phyloP scores from a whole-genome alignment of 2,888 invertebrate genomes.

The Pachliopta kotzebuea region DNA sequence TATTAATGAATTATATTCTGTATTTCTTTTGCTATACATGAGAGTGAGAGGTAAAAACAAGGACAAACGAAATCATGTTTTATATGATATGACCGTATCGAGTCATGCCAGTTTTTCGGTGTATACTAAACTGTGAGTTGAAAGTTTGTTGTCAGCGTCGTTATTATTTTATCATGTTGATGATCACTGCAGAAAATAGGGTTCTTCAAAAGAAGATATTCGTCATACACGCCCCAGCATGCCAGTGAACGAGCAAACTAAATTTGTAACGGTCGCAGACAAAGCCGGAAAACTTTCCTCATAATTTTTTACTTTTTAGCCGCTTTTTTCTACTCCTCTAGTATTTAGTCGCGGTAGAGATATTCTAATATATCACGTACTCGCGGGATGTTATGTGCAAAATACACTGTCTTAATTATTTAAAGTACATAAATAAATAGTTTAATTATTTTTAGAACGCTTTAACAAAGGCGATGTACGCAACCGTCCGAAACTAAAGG shows the following conservation, averaged over 20 bases:
- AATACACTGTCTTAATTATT: background rate
- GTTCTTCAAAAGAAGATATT: no score
- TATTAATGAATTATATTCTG: conserved; percentile 21
- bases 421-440: no score
- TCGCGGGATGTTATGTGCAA: background rate
- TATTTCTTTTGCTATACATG: conserved; percentile 21
- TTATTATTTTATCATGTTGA: background rate
- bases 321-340: no score
- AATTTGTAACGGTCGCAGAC: no score
- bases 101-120: background rate
- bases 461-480: background rate
- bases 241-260: no score
- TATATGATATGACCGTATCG: background rate
- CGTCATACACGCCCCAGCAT: no score
- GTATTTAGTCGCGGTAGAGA: background rate
- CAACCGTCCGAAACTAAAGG: conserved; percentile 17
- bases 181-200: no score
- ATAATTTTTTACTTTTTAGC: no score
- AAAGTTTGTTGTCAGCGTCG: background rate
- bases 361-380: no score
- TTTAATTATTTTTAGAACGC: background rate
- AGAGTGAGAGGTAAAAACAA: conserved; percentile 21
- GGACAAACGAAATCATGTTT: conserved; percentile 8
- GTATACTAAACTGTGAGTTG: background rate
- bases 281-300: no score